These are phyloP conservation scores for Helicorthomorpha holstii DNA, from an alignment of 1,140 invertebrate species.

Conservation along the genomic window DNA sequence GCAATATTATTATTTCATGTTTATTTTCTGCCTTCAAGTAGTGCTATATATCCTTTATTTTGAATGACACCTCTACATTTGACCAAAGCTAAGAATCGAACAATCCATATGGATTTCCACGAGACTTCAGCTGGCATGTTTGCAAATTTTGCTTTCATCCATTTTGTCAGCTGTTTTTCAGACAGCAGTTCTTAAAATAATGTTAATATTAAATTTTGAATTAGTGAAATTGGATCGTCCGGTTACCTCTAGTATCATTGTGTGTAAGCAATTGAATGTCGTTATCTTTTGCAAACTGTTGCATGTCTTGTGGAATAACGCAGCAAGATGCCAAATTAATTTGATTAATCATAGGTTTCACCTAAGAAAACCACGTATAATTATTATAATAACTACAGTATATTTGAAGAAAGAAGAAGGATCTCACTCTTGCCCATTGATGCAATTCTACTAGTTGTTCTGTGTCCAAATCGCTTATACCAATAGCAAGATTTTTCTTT, in stretches of 20 bases:
- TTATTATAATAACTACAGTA: background rate
- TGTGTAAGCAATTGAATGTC: constrained; percentile 88
- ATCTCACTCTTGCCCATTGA: constrained; percentile 46
- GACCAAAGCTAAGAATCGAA: constrained; percentile 68
- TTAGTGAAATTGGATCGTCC: background rate
- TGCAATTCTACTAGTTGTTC: constrained; percentile 55
- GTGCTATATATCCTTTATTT: constrained; percentile 60
- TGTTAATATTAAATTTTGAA: background rate
- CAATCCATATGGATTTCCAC: constrained; percentile 44
- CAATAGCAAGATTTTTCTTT: constrained; percentile 51
- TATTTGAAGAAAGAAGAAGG: background rate
- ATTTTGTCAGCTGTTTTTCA: constrained; percentile 24
- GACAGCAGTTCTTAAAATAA: constrained; percentile 40
- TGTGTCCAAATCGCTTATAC: constrained; percentile 76
- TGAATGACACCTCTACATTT: constrained; percentile 76
- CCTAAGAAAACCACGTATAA: constrained; percentile 23
- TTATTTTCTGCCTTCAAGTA: too few species aligned
- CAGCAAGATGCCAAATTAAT: constrained; percentile 91
- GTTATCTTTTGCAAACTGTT: constrained; percentile 73
- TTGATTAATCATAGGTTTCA: constrained; percentile 82
- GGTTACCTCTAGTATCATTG: constrained; percentile 69
- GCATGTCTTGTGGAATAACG: constrained; percentile 76
- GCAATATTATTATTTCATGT: too few species aligned
- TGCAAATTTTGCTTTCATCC: constrained; percentile 29
- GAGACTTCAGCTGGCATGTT: constrained; percentile 16